phyloP scores from a whole-genome alignment of 1,140 invertebrate genomes.

The Nomia melanderi region DNA sequence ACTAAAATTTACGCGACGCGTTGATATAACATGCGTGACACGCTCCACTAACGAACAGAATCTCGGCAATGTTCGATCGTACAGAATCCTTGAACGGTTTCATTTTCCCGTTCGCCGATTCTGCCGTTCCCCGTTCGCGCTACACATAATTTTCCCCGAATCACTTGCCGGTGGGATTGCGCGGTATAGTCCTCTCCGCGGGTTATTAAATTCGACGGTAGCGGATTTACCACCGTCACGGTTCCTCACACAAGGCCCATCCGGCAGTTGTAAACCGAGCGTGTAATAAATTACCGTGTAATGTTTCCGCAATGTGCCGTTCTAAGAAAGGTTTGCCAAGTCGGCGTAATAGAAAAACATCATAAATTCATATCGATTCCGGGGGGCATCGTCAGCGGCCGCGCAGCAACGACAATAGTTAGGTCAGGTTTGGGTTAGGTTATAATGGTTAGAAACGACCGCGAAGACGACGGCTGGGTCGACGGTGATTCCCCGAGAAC shows the following conservation, averaged over 20 bases:
- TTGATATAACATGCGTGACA: no score
- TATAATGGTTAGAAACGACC: no score
- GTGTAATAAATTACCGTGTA: conserved; percentile 75
- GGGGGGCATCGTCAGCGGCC: conserved; percentile 49
- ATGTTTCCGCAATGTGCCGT: conserved; percentile 69
- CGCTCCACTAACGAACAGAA: no score
- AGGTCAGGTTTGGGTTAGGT: no score
- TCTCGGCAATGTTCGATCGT: conserved; percentile 3
- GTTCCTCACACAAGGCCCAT: conserved; percentile 32
- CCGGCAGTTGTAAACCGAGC: conserved; percentile 32
- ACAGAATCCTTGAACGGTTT: conserved; percentile 9
- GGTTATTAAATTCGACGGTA: conserved; percentile 70
- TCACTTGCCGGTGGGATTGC: conserved; percentile 47
- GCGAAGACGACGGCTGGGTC: conserved; percentile 42
- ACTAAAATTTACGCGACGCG: no score
- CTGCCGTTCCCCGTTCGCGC: background rate
- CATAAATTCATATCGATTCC: conserved; percentile 78
- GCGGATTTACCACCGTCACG: conserved; percentile 61
- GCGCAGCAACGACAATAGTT: conserved; percentile 30
- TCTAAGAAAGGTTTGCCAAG: conserved; percentile 78
- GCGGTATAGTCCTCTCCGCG: conserved; percentile 40
- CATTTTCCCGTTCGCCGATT: conserved; percentile 25
- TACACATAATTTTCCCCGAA: conserved; percentile 44
- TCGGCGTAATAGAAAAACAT: conserved; percentile 77
- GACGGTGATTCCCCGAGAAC: conserved; percentile 3